Evolutionary conservation across 2,113 vertebrate species (phyloP), one percentile per base, ranked within the genome.

Genomic region (Notothenia coriiceps): DNA sequence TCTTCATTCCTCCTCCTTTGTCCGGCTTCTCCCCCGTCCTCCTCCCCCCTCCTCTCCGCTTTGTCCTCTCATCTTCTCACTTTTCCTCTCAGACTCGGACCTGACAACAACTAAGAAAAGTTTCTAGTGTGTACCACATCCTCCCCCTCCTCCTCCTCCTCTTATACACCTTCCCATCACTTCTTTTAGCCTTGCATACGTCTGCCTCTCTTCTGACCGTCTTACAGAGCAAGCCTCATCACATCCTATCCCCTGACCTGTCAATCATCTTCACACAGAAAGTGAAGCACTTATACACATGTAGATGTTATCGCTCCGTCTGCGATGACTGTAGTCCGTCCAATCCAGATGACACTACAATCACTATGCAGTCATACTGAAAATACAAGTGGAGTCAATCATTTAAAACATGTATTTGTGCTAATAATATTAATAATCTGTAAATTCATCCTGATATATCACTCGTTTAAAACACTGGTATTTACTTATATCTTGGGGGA

Each of bases 181-280:
- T 55, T 55, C 13, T 50, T 5, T 33, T 46, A 52, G 7, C 10
- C 47, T 29, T 35, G 29, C 44, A 25, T n/a, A n/a, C n/a, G 18
- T 50, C 15, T 43, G 4, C 14, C 51, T 60, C 51, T 70, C 17
- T 51, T 29, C 57, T 95, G 94, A 94, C 95, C 95, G 70, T 87
- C 93, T 74, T 95, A 96, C 93, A 95, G 94, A 91, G n/a, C 43
- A 14, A 2, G 12, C 51, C 93, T 96, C 96, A 96, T 96, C 96
- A 94, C 93, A 96, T 96, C 94, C 93, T 95, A 97, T 96, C 93
- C 95, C 93, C 94, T 92, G 77, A 92, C 91, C 95, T 96, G 96
- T 94, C 96, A 96, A 95, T 97, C 96, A 96, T 83, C 80, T 92
- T 93, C 3, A 91, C 94, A 94, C 94, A 52, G 52, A 25, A 5